Conservation (phyloP, 2,888 invertebrate species). For the Nebria brevicollis region DNA sequence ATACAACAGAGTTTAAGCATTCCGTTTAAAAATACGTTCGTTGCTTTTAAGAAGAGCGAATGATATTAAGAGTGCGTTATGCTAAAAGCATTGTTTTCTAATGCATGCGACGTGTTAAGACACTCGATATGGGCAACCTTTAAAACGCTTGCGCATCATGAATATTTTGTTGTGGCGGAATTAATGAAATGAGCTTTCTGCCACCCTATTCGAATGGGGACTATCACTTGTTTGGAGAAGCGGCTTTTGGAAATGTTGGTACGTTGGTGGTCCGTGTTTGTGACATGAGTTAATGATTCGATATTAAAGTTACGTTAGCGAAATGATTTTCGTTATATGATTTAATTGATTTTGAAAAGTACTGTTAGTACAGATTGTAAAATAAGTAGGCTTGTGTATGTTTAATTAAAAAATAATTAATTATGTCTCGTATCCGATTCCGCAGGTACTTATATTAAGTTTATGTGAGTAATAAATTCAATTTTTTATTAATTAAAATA, state of each 20-base stretch:
- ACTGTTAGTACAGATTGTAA: background rate
- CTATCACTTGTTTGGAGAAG: no score
- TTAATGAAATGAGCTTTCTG: no score
- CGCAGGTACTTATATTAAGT: background rate
- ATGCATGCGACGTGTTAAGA: background rate
- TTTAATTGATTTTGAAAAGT: no score
- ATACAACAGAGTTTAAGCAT: constrained; percentile 3
- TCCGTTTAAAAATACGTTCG: background rate
- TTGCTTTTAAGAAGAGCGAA: background rate
- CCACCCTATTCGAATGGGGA: no score
- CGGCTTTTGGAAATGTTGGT: no score
- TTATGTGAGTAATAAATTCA: background rate
- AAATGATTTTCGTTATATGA: no score
- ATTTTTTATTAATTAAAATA: background rate
- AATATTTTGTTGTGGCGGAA: no score
- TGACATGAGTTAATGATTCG: no score
- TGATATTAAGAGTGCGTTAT: background rate
- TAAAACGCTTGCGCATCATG: no score
- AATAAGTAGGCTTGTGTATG: background rate
- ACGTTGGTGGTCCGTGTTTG: no score
- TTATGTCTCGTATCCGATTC: background rate
- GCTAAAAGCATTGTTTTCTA: constrained; percentile 1
- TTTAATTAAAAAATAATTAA: constrained; percentile 1
- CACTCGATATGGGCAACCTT: background rate
- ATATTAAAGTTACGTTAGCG: no score